Conservation (phyloP, 2,888 invertebrate species). For the Athalia circularis region DNA sequence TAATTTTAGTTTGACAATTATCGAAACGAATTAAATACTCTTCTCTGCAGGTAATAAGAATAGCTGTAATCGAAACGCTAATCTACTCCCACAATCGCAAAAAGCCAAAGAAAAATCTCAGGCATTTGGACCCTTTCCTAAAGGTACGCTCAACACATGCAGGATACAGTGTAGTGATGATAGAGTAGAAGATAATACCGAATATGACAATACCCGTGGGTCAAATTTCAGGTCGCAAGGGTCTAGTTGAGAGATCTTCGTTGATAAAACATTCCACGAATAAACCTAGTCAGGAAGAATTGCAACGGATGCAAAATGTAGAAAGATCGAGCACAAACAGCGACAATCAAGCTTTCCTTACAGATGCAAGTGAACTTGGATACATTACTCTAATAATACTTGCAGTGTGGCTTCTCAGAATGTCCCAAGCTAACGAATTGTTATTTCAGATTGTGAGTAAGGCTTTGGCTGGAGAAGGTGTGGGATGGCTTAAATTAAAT, state of each 20-base stretch:
- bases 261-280: slow-evolving; percentile 89
- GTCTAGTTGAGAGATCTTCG: slow-evolving; percentile 91
- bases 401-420: slow-evolving; percentile 4
- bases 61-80: slow-evolving; percentile 71
- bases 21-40: slow-evolving; percentile 7
- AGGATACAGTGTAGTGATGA: slow-evolving; percentile 31
- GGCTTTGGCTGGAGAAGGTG: slow-evolving; percentile 93
- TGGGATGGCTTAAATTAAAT: slow-evolving; percentile 97
- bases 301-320: slow-evolving; percentile 81
- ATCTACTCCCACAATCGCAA: slow-evolving; percentile 72
- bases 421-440: background rate
- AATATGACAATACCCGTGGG: slow-evolving; percentile 17
- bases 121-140: slow-evolving; percentile 85
- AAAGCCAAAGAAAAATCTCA: slow-evolving; percentile 76
- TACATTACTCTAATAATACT: background rate
- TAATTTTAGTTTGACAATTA: slow-evolving; percentile 3
- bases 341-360: slow-evolving; percentile 95
- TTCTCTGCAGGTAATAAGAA: slow-evolving; percentile 67
- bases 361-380: slow-evolving; percentile 79
- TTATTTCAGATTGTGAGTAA: slow-evolving; percentile 82
- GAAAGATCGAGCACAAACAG: slow-evolving; percentile 86
- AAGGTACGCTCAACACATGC: slow-evolving; percentile 76
- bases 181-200: background rate
- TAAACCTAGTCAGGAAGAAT: slow-evolving; percentile 80
- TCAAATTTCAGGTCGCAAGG: slow-evolving; percentile 77